Percentiles rank a stretch among this genome's conserved stretches.
phyloP scores from a whole-genome alignment of 2,888 invertebrate genomes.

The Schrankia costaestrigalis region DNA sequence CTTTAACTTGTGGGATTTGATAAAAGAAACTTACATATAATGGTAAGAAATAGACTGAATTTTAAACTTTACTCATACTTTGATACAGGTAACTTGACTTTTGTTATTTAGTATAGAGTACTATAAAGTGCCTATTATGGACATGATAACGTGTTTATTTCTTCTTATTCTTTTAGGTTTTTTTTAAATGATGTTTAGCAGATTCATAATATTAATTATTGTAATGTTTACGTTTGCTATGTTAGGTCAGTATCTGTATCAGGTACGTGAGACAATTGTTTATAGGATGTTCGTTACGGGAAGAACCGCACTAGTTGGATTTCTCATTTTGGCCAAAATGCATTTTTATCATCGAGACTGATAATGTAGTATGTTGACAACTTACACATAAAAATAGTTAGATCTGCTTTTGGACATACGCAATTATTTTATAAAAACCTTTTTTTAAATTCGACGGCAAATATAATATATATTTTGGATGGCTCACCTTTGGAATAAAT shows the following conservation, averaged over 20 bases:
- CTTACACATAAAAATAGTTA: slow-evolving; percentile 67
- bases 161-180: slow-evolving; percentile 9
- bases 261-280: slow-evolving; percentile 54
- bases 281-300: slow-evolving; percentile 42
- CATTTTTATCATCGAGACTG: slow-evolving; percentile 78
- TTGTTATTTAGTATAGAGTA: slow-evolving; percentile 47
- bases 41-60: slow-evolving; percentile 69
- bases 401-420: slow-evolving; percentile 71
- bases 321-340: slow-evolving; percentile 77
- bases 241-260: slow-evolving; percentile 61
- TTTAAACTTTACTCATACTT: slow-evolving; percentile 69
- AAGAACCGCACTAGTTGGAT: slow-evolving; percentile 62
- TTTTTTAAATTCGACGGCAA: slow-evolving; percentile 66
- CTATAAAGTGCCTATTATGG: slow-evolving; percentile 48
- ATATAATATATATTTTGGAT: slow-evolving; percentile 70
- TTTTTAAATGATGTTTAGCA: too few relatives aligned
- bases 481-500: slow-evolving; percentile 75
- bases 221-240: slow-evolving; percentile 19
- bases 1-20: slow-evolving; percentile 72
- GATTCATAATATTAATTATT: slow-evolving; percentile 10
- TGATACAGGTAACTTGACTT: slow-evolving; percentile 72
- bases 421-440: slow-evolving; percentile 66
- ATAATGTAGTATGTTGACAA: slow-evolving; percentile 73
- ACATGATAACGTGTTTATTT: slow-evolving; percentile 23
- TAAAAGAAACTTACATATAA: slow-evolving; percentile 58